phyloP scores from a whole-genome alignment of 2,888 invertebrate species.

The Proisotoma minuta region DNA sequence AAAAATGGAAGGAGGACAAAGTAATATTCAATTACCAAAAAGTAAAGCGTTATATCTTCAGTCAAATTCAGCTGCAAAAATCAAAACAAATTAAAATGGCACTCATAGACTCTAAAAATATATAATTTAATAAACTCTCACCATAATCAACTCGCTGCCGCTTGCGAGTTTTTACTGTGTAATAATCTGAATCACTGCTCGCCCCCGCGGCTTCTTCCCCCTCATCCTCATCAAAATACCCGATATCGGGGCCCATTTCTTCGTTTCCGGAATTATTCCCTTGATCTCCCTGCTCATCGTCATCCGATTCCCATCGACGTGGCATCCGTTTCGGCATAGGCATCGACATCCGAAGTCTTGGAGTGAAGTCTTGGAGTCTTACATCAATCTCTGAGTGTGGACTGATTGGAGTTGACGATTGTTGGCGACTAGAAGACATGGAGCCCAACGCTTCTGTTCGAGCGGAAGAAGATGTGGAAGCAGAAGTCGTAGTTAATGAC shows the following conservation, averaged over 20 bases:
- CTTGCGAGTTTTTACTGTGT: too few relatives aligned
- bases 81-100: too few relatives aligned
- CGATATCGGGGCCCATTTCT: not conserved
- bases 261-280: not conserved
- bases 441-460: not conserved
- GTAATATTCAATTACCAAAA: too few relatives aligned
- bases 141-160: too few relatives aligned
- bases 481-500: not conserved
- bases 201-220: not conserved
- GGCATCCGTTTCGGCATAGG: not conserved
- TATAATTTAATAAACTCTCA: too few relatives aligned
- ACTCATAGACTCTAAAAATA: too few relatives aligned
- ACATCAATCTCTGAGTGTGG: not conserved
- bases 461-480: not conserved
- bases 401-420: not conserved
- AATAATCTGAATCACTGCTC: not conserved
- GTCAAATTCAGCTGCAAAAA: too few relatives aligned
- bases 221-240: not conserved
- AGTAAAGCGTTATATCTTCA: too few relatives aligned
- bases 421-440: not conserved
- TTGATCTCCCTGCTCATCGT: not conserved
- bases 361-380: not conserved
- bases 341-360: not conserved
- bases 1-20: too few relatives aligned
- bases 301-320: slow-evolving; percentile 11